Conservation (phyloP, 2,888 invertebrate genomes). For the Tuberolachnus salignus region DNA sequence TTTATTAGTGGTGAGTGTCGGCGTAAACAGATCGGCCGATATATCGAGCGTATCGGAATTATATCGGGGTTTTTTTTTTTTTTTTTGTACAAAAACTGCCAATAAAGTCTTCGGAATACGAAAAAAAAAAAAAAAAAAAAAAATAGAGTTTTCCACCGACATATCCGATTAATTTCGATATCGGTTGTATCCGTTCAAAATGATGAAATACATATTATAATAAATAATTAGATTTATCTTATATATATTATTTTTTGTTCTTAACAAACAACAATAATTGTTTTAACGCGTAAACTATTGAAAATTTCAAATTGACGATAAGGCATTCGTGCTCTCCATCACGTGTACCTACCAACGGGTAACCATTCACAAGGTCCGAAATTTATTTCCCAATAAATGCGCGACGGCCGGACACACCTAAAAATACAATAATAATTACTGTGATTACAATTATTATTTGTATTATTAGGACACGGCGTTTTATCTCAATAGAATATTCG, state of each 20-base stretch:
- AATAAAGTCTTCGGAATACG: too few species aligned
- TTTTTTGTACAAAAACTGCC: too few species aligned
- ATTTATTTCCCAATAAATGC: constrained; percentile 4
- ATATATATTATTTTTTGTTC: too few species aligned
- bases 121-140: too few species aligned
- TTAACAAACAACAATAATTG: not conserved
- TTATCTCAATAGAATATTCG: not conserved
- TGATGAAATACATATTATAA: not conserved
- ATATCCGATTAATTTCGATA: too few species aligned
- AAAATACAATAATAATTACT: constrained; percentile 17
- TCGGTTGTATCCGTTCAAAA: too few species aligned
- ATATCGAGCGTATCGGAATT: too few species aligned
- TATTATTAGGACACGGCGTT: not conserved
- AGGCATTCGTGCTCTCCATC: not conserved
- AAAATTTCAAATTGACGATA: not conserved
- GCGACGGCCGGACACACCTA: constrained; percentile 27
- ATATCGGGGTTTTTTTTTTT: too few species aligned
- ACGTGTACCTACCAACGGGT: not conserved
- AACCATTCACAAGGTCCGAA: constrained; percentile 15
- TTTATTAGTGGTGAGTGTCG: too few species aligned
- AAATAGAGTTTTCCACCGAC: too few species aligned
- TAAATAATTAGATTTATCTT: too few species aligned
- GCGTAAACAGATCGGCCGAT: too few species aligned
- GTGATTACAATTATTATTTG: not conserved
- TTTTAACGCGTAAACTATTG: not conserved